Evolutionary conservation across 1,140 invertebrate species (phyloP).

Genomic region (Diplogasteroides magnus): DNA sequence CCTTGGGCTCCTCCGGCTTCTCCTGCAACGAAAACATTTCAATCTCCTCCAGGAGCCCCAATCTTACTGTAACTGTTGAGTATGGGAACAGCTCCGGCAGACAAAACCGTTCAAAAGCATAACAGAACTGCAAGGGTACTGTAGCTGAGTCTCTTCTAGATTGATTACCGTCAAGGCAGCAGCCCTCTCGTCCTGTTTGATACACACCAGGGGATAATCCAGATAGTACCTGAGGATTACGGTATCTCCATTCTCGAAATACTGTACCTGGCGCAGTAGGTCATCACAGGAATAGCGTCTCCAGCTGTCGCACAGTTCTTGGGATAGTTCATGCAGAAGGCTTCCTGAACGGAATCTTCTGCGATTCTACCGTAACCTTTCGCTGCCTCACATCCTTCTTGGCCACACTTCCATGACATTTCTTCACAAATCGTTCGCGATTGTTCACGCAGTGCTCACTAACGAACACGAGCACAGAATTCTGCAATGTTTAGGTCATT

Average conservation of each 20-base stretch:
- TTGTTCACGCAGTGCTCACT: slow-evolving; percentile 21
- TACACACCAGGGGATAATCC: slow-evolving; percentile 1
- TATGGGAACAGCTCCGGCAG: slow-evolving; percentile 14
- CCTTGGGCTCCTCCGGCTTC: slow-evolving; percentile 1
- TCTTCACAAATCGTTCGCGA: slow-evolving; percentile 15
- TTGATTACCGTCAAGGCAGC: no score
- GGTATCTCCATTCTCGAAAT: neutral
- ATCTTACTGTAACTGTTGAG: neutral
- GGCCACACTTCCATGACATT: slow-evolving; percentile 16
- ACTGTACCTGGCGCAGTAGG: slow-evolving; percentile 12
- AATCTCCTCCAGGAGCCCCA: neutral
- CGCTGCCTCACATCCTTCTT: slow-evolving; percentile 6
- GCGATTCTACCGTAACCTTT: neutral
- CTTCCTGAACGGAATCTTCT: neutral
- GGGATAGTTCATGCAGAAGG: slow-evolving; percentile 15
- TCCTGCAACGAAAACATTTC: slow-evolving; percentile 4
- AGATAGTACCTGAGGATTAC: slow-evolving; percentile 7
- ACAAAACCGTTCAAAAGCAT: slow-evolving; percentile 26
- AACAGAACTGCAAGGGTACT: slow-evolving; percentile 16
- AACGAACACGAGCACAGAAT: slow-evolving; percentile 15
- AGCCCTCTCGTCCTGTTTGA: no score
- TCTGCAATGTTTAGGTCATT: no score
- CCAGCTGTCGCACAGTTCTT: slow-evolving; percentile 12
- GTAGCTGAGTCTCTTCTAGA: slow-evolving; percentile 10
- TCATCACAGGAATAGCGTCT: slow-evolving; percentile 17